These are phyloP conservation scores for Paracanthobrama guichenoti DNA, from an alignment of 2,113 vertebrate genomes.

Conservation along the genomic window DNA sequence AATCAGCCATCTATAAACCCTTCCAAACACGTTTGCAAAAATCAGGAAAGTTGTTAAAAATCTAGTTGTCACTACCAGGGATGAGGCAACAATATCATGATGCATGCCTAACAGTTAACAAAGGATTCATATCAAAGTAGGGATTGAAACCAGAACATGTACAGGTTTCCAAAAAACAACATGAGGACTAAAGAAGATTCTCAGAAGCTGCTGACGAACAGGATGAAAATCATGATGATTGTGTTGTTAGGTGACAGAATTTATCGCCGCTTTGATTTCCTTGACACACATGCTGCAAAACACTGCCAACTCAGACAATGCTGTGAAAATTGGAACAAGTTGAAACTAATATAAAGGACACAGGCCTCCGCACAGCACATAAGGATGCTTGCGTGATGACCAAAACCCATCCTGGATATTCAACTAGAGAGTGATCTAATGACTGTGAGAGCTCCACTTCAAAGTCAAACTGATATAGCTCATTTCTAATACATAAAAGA, in stretches of 20 bases:
- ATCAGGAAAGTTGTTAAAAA: background rate
- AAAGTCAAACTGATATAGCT: background rate
- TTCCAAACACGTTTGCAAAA: background rate
- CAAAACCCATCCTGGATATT: background rate
- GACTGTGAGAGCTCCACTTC: background rate
- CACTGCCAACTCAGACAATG: background rate
- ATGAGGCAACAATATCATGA: background rate
- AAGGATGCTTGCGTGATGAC: background rate
- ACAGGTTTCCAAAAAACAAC: background rate
- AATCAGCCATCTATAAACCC: background rate
- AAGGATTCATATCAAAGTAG: background rate
- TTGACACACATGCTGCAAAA: background rate
- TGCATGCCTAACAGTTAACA: background rate
- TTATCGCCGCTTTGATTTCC: background rate
- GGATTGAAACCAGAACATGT: background rate
- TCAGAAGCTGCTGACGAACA: background rate
- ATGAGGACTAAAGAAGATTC: background rate
- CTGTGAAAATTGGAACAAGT: background rate
- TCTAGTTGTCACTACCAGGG: background rate
- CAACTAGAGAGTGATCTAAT: background rate
- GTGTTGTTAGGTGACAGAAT: slow-evolving; percentile 14
- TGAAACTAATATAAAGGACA: slow-evolving; percentile 13
- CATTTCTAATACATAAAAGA: background rate
- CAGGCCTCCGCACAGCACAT: background rate
- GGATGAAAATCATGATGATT: background rate